Evolutionary conservation across 2,888 invertebrate genomes (phyloP).

Genomic region (Myathropa florea): DNA sequence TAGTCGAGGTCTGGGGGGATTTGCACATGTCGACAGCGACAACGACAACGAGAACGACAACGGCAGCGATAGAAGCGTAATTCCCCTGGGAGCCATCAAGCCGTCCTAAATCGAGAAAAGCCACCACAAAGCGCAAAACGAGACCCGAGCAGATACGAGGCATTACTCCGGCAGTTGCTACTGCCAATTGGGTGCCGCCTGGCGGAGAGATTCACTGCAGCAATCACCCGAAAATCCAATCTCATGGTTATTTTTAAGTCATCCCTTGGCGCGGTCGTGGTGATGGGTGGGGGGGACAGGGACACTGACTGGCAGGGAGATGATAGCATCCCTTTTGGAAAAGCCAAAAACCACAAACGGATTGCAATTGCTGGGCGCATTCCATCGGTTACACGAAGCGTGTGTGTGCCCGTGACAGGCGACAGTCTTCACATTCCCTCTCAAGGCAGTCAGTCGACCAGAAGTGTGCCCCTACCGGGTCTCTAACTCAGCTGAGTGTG

Average conservation of each 20-base stretch:
- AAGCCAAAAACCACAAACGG: slow-evolving; percentile 49
- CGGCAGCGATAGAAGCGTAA: neutral
- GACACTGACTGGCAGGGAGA: neutral
- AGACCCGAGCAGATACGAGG: slow-evolving; percentile 31
- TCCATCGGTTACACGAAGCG: slow-evolving; percentile 20
- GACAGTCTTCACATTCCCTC: slow-evolving; percentile 15
- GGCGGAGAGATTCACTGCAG: slow-evolving; percentile 29
- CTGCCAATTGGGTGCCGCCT: slow-evolving; percentile 54
- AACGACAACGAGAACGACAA: slow-evolving; percentile 19
- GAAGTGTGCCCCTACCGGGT: neutral
- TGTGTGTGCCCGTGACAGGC: slow-evolving; percentile 51
- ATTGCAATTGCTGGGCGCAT: slow-evolving; percentile 45
- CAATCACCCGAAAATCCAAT: slow-evolving; percentile 65
- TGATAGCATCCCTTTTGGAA: slow-evolving; percentile 46
- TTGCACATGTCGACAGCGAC: slow-evolving; percentile 38
- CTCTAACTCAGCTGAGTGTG: slow-evolving; percentile 40
- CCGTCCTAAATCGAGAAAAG: slow-evolving; percentile 47
- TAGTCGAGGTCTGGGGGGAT: slow-evolving; percentile 10
- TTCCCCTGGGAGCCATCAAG: slow-evolving; percentile 59
- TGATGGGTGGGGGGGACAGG: neutral
- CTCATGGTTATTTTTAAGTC: slow-evolving; percentile 63
- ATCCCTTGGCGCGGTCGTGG: neutral
- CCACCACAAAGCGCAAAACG: slow-evolving; percentile 47
- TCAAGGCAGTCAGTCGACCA: neutral
- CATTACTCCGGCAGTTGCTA: slow-evolving; percentile 45